Percentiles rank a stretch among this genome's conserved stretches.
Evolutionary conservation across 2,113 vertebrate species (phyloP).

Genomic region (Notechis scutatus): DNA sequence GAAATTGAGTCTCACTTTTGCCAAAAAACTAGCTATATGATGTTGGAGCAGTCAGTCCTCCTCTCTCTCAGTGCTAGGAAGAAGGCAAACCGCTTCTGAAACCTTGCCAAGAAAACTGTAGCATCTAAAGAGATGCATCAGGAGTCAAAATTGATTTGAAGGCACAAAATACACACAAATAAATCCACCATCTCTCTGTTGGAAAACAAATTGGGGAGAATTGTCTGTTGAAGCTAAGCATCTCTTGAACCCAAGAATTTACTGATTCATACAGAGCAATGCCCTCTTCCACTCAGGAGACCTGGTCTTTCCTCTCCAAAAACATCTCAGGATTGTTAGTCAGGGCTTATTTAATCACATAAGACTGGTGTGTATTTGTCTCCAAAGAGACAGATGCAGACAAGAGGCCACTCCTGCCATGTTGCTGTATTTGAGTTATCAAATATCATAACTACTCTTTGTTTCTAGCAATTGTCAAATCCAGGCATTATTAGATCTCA

Average conservation of each 20-base stretch:
- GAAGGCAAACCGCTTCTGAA: not conserved
- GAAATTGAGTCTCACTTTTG: not conserved
- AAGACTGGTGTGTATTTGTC: not conserved
- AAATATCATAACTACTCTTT: not conserved
- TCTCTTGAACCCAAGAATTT: not conserved
- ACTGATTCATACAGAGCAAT: not conserved
- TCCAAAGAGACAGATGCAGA: not conserved
- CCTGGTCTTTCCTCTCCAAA: not conserved
- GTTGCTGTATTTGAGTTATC: not conserved
- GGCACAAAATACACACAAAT: not conserved
- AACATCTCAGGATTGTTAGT: not conserved
- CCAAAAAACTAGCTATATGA: not conserved
- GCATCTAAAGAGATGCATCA: not conserved
- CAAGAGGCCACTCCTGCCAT: not conserved
- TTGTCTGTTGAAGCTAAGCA: not conserved
- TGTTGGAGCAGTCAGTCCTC: not conserved
- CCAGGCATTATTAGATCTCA: not conserved
- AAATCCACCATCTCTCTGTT: not conserved
- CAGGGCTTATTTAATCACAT: not conserved
- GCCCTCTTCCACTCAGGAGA: not conserved
- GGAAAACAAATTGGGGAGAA: not conserved
- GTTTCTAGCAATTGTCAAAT: not conserved
- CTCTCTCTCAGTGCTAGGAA: not conserved
- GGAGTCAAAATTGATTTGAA: not conserved
- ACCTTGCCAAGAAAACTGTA: not conserved